A percentile compares a stretch with the other conserved stretches of the same genome.
Conservation (phyloP, 2,888 invertebrate species). For the Pardosa pseudoannulata region DNA sequence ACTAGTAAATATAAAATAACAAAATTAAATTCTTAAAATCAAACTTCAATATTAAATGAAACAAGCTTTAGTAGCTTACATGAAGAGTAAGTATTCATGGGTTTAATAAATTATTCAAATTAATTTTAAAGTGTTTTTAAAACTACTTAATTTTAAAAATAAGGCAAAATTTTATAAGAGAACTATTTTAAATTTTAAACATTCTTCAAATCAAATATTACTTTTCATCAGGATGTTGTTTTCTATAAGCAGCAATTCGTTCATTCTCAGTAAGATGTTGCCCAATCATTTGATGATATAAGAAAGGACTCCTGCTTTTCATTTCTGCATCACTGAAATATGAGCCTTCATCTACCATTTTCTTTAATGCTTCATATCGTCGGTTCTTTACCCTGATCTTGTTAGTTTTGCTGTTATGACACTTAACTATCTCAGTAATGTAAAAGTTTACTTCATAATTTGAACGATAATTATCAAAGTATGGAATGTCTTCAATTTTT, state of each 20-base stretch:
- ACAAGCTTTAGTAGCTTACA: no score
- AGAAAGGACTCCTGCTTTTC: constrained; percentile 92
- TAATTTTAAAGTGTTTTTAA: no score
- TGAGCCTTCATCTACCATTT: constrained; percentile 83
- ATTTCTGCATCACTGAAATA: constrained; percentile 96
- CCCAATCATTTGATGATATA: constrained; percentile 93
- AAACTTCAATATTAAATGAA: no score
- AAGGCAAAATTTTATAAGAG: no score
- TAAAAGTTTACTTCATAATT: constrained; percentile 83
- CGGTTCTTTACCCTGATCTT: constrained; percentile 85
- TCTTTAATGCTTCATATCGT: constrained; percentile 87
- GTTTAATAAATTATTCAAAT: no score
- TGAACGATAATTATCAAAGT: constrained; percentile 81
- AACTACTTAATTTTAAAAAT: no score
- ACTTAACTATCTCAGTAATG: constrained; percentile 80
- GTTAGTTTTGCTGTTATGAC: constrained; percentile 72
- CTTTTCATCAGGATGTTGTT: constrained; percentile 76
- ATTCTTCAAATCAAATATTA: no score
- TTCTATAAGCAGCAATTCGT: constrained; percentile 80
- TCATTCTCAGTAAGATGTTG: constrained; percentile 89
- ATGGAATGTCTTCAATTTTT: constrained; percentile 83
- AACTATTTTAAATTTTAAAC: no score
- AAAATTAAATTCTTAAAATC: no score
- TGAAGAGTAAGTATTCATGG: no score
- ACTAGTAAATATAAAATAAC: no score